Percentiles rank a stretch among this genome's conserved stretches.
Evolutionary conservation across 2,113 vertebrate genomes (phyloP).

Genomic region (Myiozetetes cayanensis): DNA sequence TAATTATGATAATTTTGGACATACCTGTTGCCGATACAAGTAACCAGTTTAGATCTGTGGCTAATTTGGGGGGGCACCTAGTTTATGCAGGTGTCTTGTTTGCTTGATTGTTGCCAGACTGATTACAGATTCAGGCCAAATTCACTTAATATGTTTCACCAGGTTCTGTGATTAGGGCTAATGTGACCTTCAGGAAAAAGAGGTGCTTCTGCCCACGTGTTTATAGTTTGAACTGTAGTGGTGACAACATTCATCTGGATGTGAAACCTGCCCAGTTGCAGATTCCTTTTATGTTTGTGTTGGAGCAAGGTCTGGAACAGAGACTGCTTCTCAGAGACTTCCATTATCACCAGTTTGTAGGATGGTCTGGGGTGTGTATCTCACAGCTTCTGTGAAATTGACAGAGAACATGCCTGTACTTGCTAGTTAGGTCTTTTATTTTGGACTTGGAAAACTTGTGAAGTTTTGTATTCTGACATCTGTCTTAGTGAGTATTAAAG

Average conservation of each 20-base stretch:
- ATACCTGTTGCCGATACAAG: neutral
- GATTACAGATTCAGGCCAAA: neutral
- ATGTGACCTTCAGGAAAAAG: neutral
- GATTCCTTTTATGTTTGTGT: neutral
- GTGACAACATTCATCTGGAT: neutral
- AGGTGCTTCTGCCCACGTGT: neutral
- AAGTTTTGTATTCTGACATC: neutral
- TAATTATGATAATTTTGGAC: neutral
- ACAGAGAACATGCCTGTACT: neutral
- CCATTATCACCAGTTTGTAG: neutral
- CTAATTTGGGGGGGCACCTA: neutral
- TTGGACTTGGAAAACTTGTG: neutral
- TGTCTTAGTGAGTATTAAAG: neutral
- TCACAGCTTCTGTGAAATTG: neutral
- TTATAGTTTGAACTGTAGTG: neutral
- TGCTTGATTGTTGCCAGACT: neutral
- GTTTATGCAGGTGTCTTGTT: neutral
- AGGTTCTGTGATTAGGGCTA: neutral
- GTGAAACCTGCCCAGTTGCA: neutral
- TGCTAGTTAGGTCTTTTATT: neutral
- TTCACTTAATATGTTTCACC: neutral
- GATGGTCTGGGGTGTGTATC: neutral
- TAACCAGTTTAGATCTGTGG: neutral
- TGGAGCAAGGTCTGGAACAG: neutral
- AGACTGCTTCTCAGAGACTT: neutral